Base-by-base conservation (phyloP, 1,140 invertebrate genomes). In the Lutraria rhynchaena region DNA sequence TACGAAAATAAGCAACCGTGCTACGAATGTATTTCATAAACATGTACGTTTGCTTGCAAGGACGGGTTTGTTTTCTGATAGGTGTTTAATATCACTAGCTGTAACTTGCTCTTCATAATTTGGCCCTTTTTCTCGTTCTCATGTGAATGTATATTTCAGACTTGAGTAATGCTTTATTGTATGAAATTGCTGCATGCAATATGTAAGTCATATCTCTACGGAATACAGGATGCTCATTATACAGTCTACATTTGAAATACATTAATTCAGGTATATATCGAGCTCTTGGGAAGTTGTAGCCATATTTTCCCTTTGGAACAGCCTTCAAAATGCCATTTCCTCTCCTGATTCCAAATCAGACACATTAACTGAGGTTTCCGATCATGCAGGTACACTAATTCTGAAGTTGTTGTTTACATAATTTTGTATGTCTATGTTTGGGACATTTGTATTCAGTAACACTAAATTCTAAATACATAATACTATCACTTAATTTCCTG, bases 31-130 rank as follows among this genome's bases (percentile, higher is more conserved):
- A 49, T 75, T 75, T 75, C 70, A 76, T 65, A 46, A 82, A 55
- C 58, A 78, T 76, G 33, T 78, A 78, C 55, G 60, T 67, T 55
- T 65, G n/a, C n/a, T n/a, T n/a, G n/a, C n/a, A n/a, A n/a, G n/a
- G n/a, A n/a, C n/a, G n/a, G n/a, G n/a, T n/a, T n/a, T n/a, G n/a
- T n/a, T n/a, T n/a, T n/a, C n/a, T n/a, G n/a, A n/a, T n/a, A n/a
- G n/a, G n/a, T n/a, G n/a, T n/a, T n/a, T n/a, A n/a, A n/a, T n/a
- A n/a, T n/a, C n/a, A n/a, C n/a, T n/a, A n/a, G n/a, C n/a, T n/a
- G n/a, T n/a, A n/a, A n/a, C n/a, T n/a, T n/a, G n/a, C n/a, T n/a
- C n/a, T n/a, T n/a, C n/a, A n/a, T n/a, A n/a, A n/a, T n/a, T n/a
- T n/a, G n/a, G 7, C 9, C 19, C 9, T 22, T 49, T 78, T 63